These are phyloP conservation scores for Trichogramma evanescens DNA, from an alignment of 2,888 invertebrate genomes.

Conservation along the genomic window DNA sequence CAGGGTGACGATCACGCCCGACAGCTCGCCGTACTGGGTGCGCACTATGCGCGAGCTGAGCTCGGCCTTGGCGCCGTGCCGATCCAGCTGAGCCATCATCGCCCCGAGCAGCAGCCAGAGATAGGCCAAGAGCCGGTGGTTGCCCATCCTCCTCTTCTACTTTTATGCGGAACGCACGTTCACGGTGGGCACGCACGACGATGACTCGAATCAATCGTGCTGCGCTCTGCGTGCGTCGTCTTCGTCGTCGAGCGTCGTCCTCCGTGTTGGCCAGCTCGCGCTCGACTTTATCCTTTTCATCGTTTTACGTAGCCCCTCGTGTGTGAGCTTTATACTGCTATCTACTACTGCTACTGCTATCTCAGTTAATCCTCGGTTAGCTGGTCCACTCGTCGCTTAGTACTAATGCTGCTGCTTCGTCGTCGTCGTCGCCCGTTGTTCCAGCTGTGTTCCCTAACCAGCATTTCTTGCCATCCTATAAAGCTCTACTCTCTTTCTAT, in stretches of 20 bases:
- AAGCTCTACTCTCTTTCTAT: no score
- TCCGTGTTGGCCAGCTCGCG: not conserved
- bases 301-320: not conserved
- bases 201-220: not conserved
- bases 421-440: no score
- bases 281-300: not conserved
- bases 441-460: no score
- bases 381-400: no score
- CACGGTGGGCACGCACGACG: not conserved
- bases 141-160: not conserved
- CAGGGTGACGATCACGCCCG: constrained; percentile 76
- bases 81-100: not conserved
- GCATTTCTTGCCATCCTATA: no score
- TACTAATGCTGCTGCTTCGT: no score
- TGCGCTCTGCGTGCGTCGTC: not conserved
- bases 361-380: no score
- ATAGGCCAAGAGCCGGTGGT: not conserved
- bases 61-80: constrained; percentile 16
- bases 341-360: no score
- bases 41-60: constrained; percentile 76
- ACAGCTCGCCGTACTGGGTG: constrained; percentile 81
- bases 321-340: no score
- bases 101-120: not conserved
- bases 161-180: not conserved
- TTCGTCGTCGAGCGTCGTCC: not conserved